These are phyloP conservation scores for Heliangelus exortis DNA, from an alignment of 2,797 vertebrate genomes.

Conservation along the genomic window DNA sequence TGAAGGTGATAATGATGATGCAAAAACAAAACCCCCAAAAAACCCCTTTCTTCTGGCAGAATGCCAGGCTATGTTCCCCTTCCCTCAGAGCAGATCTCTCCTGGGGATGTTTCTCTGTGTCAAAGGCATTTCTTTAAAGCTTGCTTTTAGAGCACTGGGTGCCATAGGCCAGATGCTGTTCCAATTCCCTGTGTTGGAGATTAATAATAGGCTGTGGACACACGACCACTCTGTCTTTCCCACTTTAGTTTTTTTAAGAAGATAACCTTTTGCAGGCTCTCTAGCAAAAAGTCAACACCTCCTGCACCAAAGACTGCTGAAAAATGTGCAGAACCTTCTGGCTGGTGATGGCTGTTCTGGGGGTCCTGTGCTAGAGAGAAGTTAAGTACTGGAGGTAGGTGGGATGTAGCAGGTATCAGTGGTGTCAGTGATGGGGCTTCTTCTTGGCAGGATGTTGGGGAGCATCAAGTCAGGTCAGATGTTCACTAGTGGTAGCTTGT, in stretches of 20 bases:
- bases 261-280: neutral
- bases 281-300: neutral
- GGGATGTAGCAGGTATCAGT: rapidly evolving
- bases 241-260: neutral
- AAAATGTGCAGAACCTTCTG: neutral
- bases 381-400: neutral
- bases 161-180: neutral
- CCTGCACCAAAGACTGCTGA: neutral
- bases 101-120: neutral
- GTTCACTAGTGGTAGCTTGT: neutral
- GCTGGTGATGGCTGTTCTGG: neutral
- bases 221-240: neutral
- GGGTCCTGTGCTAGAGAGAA: neutral
- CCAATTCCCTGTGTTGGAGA: neutral
- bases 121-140: conserved; percentile 10
- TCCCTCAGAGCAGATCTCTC: neutral
- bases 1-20: neutral
- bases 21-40: neutral
- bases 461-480: neutral
- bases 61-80: neutral
- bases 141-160: neutral
- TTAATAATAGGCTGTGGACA: neutral
- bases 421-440: neutral
- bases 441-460: neutral
- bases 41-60: neutral